A percentile compares a stretch with the other conserved stretches of the same genome.
Conservation (phyloP, 2,888 invertebrate genomes). For the Microctonus hyperodae region DNA sequence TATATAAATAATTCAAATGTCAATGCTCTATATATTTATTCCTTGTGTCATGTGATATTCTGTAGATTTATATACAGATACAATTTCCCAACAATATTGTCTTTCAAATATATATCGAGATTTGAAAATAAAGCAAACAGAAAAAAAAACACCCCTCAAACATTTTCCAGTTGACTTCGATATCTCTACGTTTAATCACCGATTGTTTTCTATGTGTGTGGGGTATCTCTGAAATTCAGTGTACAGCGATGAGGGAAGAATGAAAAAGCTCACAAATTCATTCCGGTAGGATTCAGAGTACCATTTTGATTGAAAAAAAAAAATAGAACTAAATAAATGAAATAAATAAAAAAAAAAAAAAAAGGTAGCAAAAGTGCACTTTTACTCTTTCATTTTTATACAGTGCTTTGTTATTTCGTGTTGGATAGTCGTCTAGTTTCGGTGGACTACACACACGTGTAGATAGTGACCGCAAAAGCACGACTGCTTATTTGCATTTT, state of each 20-base stretch:
- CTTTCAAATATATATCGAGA: neutral
- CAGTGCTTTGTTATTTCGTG: conserved; percentile 10
- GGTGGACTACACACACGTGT: conserved; percentile 3
- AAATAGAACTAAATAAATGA: neutral
- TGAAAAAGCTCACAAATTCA: conserved; percentile 2
- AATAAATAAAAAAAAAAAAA: neutral
- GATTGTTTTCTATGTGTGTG: neutral
- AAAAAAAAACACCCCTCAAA: neutral
- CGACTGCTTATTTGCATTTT: conserved; percentile 50
- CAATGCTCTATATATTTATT: neutral
- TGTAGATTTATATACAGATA: neutral
- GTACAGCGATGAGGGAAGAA: neutral
- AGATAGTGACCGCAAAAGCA: conserved; percentile 41
- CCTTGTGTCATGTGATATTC: neutral
- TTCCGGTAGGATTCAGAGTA: neutral
- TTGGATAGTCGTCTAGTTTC: neutral
- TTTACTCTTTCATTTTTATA: neutral
- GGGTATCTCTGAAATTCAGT: neutral
- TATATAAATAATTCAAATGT: neutral
- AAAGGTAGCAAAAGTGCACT: neutral
- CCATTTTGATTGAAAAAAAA: neutral
- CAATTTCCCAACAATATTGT: neutral
- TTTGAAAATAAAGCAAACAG: neutral
- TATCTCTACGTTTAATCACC: conserved; percentile 1
- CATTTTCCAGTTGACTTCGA: neutral